Percentiles rank a stretch among this genome's conserved stretches.
Evolutionary conservation across 2,113 vertebrate species (phyloP).

Genomic region (Lutjanus erythropterus): DNA sequence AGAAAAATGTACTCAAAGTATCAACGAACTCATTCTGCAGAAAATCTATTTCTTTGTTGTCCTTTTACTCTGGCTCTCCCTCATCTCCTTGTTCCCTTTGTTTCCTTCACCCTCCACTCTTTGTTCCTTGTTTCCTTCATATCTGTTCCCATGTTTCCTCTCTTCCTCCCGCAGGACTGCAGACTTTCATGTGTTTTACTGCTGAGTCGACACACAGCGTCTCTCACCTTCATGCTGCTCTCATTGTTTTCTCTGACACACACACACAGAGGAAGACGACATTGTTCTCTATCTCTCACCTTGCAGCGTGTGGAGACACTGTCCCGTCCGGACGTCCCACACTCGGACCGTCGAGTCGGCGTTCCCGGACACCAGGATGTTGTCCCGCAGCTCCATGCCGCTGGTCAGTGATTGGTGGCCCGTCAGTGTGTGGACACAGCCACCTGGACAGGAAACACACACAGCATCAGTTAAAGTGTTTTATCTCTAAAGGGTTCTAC

Average conservation of each 20-base stretch:
- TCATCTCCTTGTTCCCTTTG: too few relatives aligned
- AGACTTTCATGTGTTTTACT: not conserved
- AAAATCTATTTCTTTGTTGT: too few relatives aligned
- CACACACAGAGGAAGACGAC: not conserved
- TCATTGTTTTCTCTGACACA: not conserved
- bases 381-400: constrained; percentile 98
- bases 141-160: not conserved
- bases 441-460: constrained; percentile 79
- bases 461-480: not conserved
- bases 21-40: too few relatives aligned
- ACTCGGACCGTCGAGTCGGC: constrained; percentile 98
- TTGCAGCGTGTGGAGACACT: constrained; percentile 98
- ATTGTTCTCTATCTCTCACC: too few relatives aligned
- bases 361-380: constrained; percentile 96
- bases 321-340: constrained; percentile 98
- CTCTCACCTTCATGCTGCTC: not conserved
- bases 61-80: too few relatives aligned
- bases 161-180: not conserved
- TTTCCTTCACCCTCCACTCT: too few relatives aligned
- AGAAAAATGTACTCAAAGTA: too few relatives aligned
- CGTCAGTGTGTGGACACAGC: constrained; percentile 96
- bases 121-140: not conserved
- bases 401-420: constrained; percentile 98
- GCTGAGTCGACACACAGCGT: not conserved
- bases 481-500: not conserved